phyloP scores from a whole-genome alignment of 2,797 vertebrate genomes.

The Anguilla pacifica region DNA sequence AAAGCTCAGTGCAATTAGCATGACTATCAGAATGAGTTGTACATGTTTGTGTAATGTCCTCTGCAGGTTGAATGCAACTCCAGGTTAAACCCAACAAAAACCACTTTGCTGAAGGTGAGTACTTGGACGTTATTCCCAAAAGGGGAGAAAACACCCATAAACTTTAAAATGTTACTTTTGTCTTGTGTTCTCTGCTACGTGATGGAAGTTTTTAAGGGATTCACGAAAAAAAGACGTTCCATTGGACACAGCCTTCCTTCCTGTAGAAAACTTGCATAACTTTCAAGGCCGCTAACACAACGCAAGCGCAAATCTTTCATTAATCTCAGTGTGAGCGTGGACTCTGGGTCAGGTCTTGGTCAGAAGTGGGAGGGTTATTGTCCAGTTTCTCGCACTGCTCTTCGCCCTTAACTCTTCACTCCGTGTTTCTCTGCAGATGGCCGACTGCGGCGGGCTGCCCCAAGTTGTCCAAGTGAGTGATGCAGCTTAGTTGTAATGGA shows the following conservation, averaged over 20 bases:
- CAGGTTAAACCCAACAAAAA: constrained; percentile 89
- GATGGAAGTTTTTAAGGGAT: neutral
- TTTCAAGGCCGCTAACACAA: neutral
- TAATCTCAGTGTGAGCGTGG: neutral
- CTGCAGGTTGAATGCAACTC: constrained; percentile 94
- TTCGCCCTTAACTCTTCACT: constrained; percentile 25
- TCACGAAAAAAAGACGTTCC: neutral
- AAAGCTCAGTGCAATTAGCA: neutral
- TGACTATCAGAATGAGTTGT: neutral
- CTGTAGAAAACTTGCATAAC: neutral
- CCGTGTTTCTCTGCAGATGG: constrained; percentile 79
- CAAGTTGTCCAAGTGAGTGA: constrained; percentile 90
- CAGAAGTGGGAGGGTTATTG: neutral
- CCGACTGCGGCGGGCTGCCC: constrained; percentile 91
- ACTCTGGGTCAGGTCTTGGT: neutral
- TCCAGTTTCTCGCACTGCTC: neutral
- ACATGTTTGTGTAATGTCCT: constrained; percentile 43
- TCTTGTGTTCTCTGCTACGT: neutral
- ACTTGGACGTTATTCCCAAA: neutral
- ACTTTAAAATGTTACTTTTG: neutral
- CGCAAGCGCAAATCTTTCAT: neutral
- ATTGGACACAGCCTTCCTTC: neutral
- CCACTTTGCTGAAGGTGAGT: constrained; percentile 88
- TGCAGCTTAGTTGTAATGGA: constrained; percentile 37
- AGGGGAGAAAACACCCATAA: neutral